phyloP scores from a whole-genome alignment of 2,113 vertebrate species.

The Taxidea taxus region DNA sequence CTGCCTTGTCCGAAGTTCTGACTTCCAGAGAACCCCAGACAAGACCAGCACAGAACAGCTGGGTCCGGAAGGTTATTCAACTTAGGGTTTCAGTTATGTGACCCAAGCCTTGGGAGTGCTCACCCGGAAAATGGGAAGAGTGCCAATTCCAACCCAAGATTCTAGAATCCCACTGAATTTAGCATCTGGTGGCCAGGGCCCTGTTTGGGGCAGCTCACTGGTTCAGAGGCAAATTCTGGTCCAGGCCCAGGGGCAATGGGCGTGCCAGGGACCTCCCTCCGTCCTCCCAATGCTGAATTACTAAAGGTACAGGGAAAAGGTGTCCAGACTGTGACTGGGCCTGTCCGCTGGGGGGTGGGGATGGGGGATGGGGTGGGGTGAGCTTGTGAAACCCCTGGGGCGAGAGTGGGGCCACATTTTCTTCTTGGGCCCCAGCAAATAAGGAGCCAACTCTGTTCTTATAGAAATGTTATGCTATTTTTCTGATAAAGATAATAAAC shows the following conservation, averaged over 20 bases:
- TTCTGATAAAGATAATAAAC: not conserved
- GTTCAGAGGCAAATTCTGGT: not conserved
- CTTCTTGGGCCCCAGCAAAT: not conserved
- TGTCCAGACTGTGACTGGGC: not conserved
- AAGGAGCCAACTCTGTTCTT: not conserved
- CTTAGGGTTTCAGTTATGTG: not conserved
- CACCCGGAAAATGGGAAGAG: not conserved
- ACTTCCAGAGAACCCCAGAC: not conserved
- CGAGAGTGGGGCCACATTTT: not conserved
- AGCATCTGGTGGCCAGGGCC: not conserved
- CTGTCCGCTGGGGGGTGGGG: not conserved
- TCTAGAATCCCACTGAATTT: not conserved
- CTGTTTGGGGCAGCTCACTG: not conserved
- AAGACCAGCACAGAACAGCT: fast-evolving
- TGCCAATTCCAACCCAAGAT: not conserved
- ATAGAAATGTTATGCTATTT: not conserved
- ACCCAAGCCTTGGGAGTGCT: not conserved
- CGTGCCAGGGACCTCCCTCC: fast-evolving
- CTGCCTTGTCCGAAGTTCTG: not conserved
- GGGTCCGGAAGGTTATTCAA: not conserved
- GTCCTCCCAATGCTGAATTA: not conserved
- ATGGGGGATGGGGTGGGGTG: not conserved
- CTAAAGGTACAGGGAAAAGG: not conserved
- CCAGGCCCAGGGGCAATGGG: not conserved
- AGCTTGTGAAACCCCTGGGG: not conserved